phyloP scores from a whole-genome alignment of 1,140 invertebrate genomes.

The Tetramorium simillimum region DNA sequence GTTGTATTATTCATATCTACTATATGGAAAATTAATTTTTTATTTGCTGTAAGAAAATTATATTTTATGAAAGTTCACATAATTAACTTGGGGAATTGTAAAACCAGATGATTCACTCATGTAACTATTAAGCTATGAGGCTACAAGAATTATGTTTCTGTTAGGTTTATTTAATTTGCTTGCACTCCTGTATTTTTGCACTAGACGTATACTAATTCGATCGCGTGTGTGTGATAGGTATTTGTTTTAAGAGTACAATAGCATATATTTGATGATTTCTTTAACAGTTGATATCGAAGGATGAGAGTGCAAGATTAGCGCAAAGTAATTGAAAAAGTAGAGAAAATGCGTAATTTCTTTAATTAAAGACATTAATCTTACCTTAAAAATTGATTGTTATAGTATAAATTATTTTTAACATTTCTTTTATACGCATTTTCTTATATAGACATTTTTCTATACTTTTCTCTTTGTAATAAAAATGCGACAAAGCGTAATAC shows the following conservation, averaged over 20 bases:
- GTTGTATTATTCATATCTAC: neutral
- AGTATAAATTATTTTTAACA: neutral
- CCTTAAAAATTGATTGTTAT: neutral
- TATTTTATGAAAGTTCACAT: neutral
- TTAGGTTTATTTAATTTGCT: conserved; percentile 9
- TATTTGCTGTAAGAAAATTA: neutral
- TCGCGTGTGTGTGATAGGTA: neutral
- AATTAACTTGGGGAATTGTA: neutral
- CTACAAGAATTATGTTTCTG: neutral
- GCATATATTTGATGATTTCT: neutral
- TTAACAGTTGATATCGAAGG: neutral
- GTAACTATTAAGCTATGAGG: neutral
- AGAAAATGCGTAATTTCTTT: neutral
- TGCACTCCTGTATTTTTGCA: conserved; percentile 5
- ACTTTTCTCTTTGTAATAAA: neutral
- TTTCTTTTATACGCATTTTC: neutral
- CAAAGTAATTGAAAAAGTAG: neutral
- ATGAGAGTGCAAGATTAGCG: neutral
- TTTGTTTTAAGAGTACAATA: neutral
- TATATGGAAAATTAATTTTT: conserved; percentile 19
- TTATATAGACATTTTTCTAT: conserved; percentile 1
- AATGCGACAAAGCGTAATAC: neutral
- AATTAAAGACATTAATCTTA: neutral
- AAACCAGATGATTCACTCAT: conserved; percentile 1
- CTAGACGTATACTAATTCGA: neutral